Base-by-base conservation (phyloP, 2,113 vertebrate genomes). In the Orientallactaga bullata region DNA sequence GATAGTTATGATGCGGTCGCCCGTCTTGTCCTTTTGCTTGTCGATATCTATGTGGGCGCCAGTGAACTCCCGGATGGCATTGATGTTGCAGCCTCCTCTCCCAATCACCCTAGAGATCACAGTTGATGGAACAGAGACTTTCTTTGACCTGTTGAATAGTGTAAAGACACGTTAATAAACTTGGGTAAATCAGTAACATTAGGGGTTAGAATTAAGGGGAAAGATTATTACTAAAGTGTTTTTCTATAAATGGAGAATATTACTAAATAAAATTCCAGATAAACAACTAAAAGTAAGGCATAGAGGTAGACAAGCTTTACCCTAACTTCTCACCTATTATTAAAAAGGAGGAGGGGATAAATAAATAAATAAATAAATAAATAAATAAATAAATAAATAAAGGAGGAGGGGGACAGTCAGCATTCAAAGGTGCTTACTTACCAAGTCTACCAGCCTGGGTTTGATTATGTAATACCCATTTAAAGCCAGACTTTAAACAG, bases 21-120 rank as follows among this genome's bases (percentile, higher is more conserved):
- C 99, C 18, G 99, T 99, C 98, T 99, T 99, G 98, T 99, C 99
- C 97, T 99, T 99, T 97, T 99, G 99, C 92, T 99, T 99, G 98
- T 99, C 99, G 26, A 99, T 99, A 76, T 99, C 99, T 96, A 99
- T 99, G 96, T 99, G 99, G 0, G 99, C 99, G 89, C 99, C 99
- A 0, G 99, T 99, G 97, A 99, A 99, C 78, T 99, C 99, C 51
- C 99, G 99, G 96, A 99, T 99, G 0, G 99, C 99, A 2, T 99
- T 99, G 97, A 99, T 99, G 97, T 99, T 99, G 95, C 99, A 99
- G 85, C 99, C 99, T 73, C 99, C 99, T 98, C 99, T 98, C 95
- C 99, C 99, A 98, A 99, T 99, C 94, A 99, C 99, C 97, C 99
- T 98, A 96, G 99, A 99, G 92, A 99, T 99, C 23, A 99, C 99